Conservation (phyloP, 2,888 invertebrate genomes). For the Automeris io region DNA sequence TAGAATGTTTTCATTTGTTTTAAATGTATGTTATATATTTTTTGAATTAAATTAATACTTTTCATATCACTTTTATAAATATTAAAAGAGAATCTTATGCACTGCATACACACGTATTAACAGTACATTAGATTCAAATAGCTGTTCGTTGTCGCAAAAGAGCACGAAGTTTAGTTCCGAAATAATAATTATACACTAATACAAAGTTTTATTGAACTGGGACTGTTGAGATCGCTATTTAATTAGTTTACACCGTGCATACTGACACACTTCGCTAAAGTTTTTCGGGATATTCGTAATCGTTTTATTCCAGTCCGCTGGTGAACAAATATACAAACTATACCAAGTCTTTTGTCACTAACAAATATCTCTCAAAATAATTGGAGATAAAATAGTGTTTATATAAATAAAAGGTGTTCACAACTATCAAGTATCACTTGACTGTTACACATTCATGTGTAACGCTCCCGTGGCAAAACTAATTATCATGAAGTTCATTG, state of each 20-base stretch:
- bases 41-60: no score
- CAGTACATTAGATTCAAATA: no score
- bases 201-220: no score
- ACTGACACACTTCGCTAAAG: constrained; percentile 7
- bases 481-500: not conserved
- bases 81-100: no score
- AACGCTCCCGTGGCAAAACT: constrained; percentile 9
- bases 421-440: constrained; percentile 19
- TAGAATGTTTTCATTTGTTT: no score
- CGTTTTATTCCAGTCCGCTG: constrained; percentile 27
- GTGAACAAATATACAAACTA: constrained; percentile 35
- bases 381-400: constrained; percentile 20
- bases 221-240: no score
- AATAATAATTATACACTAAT: no score
- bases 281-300: constrained; percentile 16
- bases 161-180: no score
- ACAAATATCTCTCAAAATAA: constrained; percentile 21
- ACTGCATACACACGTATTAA: no score
- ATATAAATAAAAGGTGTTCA: constrained; percentile 14
- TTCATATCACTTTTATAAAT: no score
- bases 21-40: no score
- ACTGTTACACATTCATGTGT: constrained; percentile 17
- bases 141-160: no score
- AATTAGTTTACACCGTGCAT: not conserved
- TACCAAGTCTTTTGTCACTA: constrained; percentile 43